These are phyloP conservation scores for Megaptera novaeangliae DNA, from an alignment of 2,113 vertebrate species.

Conservation along the genomic window DNA sequence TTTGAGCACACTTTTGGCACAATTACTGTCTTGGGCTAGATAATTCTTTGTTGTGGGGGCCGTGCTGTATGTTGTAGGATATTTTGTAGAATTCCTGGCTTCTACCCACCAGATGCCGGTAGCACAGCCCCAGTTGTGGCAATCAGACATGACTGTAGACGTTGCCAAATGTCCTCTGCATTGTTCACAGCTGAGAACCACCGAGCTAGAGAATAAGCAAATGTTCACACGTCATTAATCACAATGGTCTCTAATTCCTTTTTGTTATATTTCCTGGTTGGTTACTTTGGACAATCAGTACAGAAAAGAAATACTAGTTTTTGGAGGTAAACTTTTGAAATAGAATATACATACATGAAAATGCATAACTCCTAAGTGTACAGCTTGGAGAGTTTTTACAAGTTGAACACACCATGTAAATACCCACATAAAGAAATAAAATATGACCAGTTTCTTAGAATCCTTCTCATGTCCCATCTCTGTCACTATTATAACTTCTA, in stretches of 20 bases:
- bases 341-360: neutral
- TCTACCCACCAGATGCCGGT: constrained; percentile 2
- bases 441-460: neutral
- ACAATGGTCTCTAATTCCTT: constrained; percentile 19
- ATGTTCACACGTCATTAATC: constrained; percentile 40
- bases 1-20: neutral
- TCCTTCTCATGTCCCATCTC: neutral
- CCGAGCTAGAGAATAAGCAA: constrained; percentile 25
- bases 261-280: constrained; percentile 53
- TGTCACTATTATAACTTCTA: neutral
- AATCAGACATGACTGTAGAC: constrained; percentile 27
- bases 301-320: constrained; percentile 32
- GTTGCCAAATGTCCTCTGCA: constrained; percentile 14
- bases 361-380: neutral
- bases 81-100: neutral
- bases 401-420: neutral
- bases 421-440: neutral
- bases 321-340: constrained; percentile 12
- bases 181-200: constrained; percentile 25
- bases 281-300: constrained; percentile 44
- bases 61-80: neutral
- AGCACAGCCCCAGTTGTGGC: neutral
- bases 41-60: neutral
- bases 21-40: neutral
- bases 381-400: neutral